Base-by-base conservation (phyloP, 2,113 vertebrate genomes). In the Pitta sordida region DNA sequence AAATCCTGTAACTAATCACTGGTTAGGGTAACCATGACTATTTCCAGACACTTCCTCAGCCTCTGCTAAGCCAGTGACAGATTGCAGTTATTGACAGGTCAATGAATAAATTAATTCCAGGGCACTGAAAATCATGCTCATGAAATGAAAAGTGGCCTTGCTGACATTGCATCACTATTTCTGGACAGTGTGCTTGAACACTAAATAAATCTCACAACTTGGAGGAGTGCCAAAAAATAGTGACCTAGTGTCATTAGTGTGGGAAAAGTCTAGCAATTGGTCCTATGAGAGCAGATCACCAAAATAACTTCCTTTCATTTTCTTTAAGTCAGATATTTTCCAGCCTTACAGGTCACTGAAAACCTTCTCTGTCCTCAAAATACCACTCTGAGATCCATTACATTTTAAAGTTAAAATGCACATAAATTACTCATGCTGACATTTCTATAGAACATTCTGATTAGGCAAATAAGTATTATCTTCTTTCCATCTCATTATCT, bases 231-330 rank as follows among this genome's bases (percentile, higher is more conserved):
- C 98, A 96, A 91, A 95, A 95, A 90, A 92, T 95, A 96, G 87
- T 97, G 97, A 97, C 98, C 97, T 95, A 97, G 78, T 97, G 97
- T 97, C 89, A 96, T 88, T 82, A 93, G 69, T 92, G 94, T 95
- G 94, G 92, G 94, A 97, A 97, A 97, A 88, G 48, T 91, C 93
- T 15, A 91, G 91, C 76, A 94, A 95, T 83, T 80, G 75, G 75
- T 93, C 93, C 91, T 97, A 71, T 83, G 91, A 95, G 91, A 96
- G 44, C 34, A 89, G 88, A 67, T 91, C 85, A 94, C 81, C 78
- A 88, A 93, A 96, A 96, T 92, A 95, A 86, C 87, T 93, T 89
- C 69, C n/a, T n/a, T n/a, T n/a, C n/a, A 39, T 78, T 86, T 77
- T 93, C 74, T 83, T 86, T 65, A 91, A 56, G 89, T 92, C 37